A percentile compares a stretch with the other conserved stretches of the same genome.
Evolutionary conservation across 2,888 invertebrate genomes (phyloP).

Genomic region (Baccha elongata): DNA sequence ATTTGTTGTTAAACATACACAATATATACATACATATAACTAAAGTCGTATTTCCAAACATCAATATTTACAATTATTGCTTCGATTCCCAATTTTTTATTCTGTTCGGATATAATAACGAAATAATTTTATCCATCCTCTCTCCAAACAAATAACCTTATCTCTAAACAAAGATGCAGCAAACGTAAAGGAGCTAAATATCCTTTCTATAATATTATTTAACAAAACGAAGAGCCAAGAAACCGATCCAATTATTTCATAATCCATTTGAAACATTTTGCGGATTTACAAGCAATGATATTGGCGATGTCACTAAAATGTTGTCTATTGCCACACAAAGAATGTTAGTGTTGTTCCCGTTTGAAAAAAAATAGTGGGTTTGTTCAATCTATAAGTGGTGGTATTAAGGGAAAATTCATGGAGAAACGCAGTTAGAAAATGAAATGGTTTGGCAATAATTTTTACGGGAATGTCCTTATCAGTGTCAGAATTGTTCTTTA

Average conservation of each 20-base stretch:
- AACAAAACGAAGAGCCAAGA: constrained; percentile 46
- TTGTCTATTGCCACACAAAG: constrained; percentile 52
- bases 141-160: constrained; percentile 16
- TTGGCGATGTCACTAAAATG: constrained; percentile 58
- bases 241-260: constrained; percentile 73
- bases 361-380: not conserved
- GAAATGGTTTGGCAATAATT: constrained; percentile 4
- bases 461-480: constrained; percentile 3
- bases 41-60: constrained; percentile 43
- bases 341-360: constrained; percentile 4
- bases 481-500: not conserved
- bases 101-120: constrained; percentile 40
- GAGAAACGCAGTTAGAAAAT: constrained; percentile 5
- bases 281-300: constrained; percentile 71
- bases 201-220: constrained; percentile 20
- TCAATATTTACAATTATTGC: constrained; percentile 70
- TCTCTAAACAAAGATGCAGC: constrained; percentile 33
- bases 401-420: constrained; percentile 24
- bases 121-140: constrained; percentile 38
- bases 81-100: constrained; percentile 44
- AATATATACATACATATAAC: not conserved
- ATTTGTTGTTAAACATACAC: not conserved
- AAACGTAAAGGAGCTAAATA: not conserved
- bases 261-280: constrained; percentile 70
- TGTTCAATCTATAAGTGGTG: constrained; percentile 34